Conservation (phyloP, 2,113 vertebrate genomes). For the Rhizomys pruinosus region DNA sequence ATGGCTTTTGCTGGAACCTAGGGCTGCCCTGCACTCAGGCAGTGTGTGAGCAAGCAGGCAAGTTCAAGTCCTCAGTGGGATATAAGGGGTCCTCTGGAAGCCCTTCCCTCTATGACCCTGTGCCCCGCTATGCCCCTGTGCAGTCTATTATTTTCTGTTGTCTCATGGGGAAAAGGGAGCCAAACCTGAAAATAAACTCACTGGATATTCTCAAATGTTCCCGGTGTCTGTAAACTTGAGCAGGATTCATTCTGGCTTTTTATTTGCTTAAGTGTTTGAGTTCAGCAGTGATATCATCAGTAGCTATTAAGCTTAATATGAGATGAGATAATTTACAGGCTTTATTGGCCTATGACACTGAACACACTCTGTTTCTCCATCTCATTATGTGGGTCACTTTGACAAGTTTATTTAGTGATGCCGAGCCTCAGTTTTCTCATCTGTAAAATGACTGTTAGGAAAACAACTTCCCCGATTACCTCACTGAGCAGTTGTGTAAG, state of each 20-base stretch:
- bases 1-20: neutral
- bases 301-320: conserved; percentile 66
- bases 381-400: conserved; percentile 66
- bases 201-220: conserved; percentile 41
- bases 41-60: neutral
- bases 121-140: neutral
- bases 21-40: neutral
- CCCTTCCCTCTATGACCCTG: neutral
- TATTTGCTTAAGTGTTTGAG: conserved; percentile 65
- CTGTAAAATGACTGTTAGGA: conserved; percentile 66
- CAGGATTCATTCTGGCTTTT: conserved; percentile 27
- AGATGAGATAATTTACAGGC: conserved; percentile 75
- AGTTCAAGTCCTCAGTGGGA: neutral
- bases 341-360: conserved; percentile 62
- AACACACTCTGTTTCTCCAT: neutral
- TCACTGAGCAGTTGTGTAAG: conserved; percentile 62
- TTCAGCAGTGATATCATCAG: conserved; percentile 74
- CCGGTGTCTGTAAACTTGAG: neutral
- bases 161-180: conserved; percentile 23
- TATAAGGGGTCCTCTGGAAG: neutral
- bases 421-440: conserved; percentile 69
- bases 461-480: conserved; percentile 60
- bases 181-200: conserved; percentile 8
- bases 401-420: conserved; percentile 41
- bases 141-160: neutral